A percentile compares a stretch with the other conserved stretches of the same genome.
These are phyloP conservation scores for Esox masquinongy DNA, from an alignment of 2,797 vertebrate genomes.

Conservation along the genomic window DNA sequence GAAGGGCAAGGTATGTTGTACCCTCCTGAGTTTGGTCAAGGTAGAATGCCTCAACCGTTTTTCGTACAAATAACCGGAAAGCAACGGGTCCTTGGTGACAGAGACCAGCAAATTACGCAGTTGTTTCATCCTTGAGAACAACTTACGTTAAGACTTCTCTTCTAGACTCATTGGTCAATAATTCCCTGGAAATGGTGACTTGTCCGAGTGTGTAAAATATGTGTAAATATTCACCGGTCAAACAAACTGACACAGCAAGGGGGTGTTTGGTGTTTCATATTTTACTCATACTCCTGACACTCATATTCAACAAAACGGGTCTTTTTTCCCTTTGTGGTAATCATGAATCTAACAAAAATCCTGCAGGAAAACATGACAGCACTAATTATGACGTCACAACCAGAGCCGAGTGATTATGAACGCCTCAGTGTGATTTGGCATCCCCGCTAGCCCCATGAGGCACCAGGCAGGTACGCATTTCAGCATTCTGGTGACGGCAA, in stretches of 20 bases:
- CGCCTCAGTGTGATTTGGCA: background rate
- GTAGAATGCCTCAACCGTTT: background rate
- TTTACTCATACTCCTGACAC: conserved; percentile 1
- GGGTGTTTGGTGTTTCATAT: background rate
- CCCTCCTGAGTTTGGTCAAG: background rate
- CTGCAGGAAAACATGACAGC: background rate
- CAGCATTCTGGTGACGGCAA: background rate
- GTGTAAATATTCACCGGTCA: background rate
- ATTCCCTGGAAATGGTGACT: no score
- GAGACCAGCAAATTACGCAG: background rate
- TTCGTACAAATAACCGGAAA: background rate
- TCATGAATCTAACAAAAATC: conserved; percentile 16
- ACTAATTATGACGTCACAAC: background rate
- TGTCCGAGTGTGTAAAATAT: background rate
- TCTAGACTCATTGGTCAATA: no score
- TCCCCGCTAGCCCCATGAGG: background rate
- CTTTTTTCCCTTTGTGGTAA: conserved; percentile 19
- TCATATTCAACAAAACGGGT: conserved; percentile 24
- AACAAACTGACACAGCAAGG: conserved; percentile 18
- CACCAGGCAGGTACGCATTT: background rate
- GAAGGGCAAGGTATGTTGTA: no score
- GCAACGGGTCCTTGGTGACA: background rate
- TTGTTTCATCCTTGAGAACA: no score
- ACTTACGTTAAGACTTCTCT: no score
- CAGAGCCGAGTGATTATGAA: background rate